Evolutionary conservation across 2,888 invertebrate genomes (phyloP), one percentile per base, ranked within the genome.

Genomic region (Phlogophora meticulosa): DNA sequence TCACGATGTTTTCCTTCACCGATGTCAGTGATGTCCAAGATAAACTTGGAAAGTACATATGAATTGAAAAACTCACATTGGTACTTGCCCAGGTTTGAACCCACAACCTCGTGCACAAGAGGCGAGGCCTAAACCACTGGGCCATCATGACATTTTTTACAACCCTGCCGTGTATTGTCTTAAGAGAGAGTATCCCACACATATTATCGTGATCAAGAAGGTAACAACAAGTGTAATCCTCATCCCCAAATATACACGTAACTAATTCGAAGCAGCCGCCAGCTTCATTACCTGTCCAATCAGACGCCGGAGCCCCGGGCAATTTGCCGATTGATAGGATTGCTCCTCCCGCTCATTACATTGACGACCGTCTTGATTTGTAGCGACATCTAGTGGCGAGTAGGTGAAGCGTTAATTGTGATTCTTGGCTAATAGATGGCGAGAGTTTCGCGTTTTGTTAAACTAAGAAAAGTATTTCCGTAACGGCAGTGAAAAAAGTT

Each of bases 241-340:
- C 15, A 60, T 49, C 46, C 22, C 73, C 61, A 74, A 78, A 74
- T 67, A 78, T 52, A 36, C 43, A 58, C 34, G 46, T 62, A 76
- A 76, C 76, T 76, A 81, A 82, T 81, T 81, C 70, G 38, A 38
- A 58, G 46, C 62, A 73, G 68, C 52, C 67, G 72, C 76, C 81
- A 76, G 80, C 77, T 79, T 81, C 81, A 83, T 84, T 84, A 83
- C 81, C 75, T 82, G 79, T 77, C 78, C 85, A 84, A 85, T 86
- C 84, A 83, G 77, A 63, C 72, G 73, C 58, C 45, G 60, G 72
- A 80, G 67, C 76, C 68, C 73, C 60, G 62, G 72, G 69, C 76
- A 78, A 79, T 82, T 82, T 82, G 73, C 62, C 75, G 59, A 82
- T 74, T 77, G 79, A 81, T 82, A 81, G 72, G 58, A 79, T 77